These are phyloP conservation scores for Bettongia penicillata DNA, from an alignment of 2,113 vertebrate genomes.

Conservation along the genomic window DNA sequence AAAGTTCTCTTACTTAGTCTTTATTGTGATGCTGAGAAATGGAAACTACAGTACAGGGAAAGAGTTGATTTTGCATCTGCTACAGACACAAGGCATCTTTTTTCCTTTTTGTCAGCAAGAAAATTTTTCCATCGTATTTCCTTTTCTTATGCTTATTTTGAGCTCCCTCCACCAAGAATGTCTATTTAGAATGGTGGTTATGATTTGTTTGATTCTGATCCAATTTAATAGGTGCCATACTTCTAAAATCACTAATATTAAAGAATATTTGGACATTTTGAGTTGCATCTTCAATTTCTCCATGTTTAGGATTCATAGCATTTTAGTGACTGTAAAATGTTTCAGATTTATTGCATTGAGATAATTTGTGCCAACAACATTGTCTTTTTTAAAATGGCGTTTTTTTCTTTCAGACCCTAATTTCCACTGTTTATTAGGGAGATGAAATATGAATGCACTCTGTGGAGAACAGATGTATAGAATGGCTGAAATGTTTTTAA, in stretches of 20 bases:
- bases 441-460: conserved; percentile 65
- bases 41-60: neutral
- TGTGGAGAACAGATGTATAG: conserved; percentile 49
- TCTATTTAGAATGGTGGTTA: neutral
- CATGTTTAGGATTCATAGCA: conserved; percentile 53
- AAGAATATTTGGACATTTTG: conserved; percentile 8
- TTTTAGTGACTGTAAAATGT: conserved; percentile 52
- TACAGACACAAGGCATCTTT: neutral
- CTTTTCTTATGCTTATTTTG: neutral
- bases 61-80: neutral
- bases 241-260: neutral
- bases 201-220: neutral
- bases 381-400: conserved; percentile 63
- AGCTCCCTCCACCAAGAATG: neutral
- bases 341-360: conserved; percentile 48
- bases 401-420: conserved; percentile 59
- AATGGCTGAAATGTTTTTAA: conserved; percentile 77
- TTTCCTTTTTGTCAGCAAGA: neutral
- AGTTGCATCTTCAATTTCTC: conserved; percentile 38
- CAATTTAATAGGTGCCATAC: neutral
- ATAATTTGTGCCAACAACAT: conserved; percentile 32
- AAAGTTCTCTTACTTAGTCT: conserved; percentile 11
- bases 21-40: neutral
- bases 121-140: neutral
- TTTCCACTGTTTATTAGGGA: conserved; percentile 66